Percentiles rank a stretch among this genome's conserved stretches.
These are phyloP conservation scores for Microcaecilia unicolor DNA, from an alignment of 2,797 vertebrate species.

Conservation along the genomic window DNA sequence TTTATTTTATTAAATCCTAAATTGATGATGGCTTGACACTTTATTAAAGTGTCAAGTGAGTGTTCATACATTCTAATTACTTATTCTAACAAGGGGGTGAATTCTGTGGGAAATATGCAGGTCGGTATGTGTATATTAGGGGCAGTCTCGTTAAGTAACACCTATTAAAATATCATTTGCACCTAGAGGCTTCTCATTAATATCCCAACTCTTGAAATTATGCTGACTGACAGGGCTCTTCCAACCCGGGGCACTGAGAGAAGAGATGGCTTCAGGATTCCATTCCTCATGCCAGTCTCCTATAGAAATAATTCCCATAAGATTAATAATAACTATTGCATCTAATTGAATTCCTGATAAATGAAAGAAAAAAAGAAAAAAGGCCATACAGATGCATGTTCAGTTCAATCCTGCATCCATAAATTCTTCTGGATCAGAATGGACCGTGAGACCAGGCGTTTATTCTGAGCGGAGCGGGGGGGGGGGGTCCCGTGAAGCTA, in stretches of 20 bases:
- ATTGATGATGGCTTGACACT: slow-evolving; percentile 63
- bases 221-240: slow-evolving; percentile 59
- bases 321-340: slow-evolving; percentile 57
- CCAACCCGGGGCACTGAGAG: slow-evolving; percentile 70
- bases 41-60: slow-evolving; percentile 64
- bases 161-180: slow-evolving; percentile 97
- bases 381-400: too few relatives aligned
- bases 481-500: too few relatives aligned
- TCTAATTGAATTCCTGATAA: slow-evolving; percentile 61
- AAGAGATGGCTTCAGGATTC: slow-evolving; percentile 58
- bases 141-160: slow-evolving; percentile 78
- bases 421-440: too few relatives aligned
- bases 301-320: slow-evolving; percentile 65
- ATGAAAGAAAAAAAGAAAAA: slow-evolving; percentile 21
- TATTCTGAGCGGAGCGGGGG: too few relatives aligned
- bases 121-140: slow-evolving; percentile 53
- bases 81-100: slow-evolving; percentile 59
- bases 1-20: slow-evolving; percentile 61
- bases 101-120: slow-evolving; percentile 42
- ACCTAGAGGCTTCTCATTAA: slow-evolving; percentile 97
- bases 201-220: slow-evolving; percentile 74
- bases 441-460: too few relatives aligned
- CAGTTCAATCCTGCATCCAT: too few relatives aligned
- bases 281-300: slow-evolving; percentile 39
- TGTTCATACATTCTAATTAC: slow-evolving; percentile 69